phyloP scores from a whole-genome alignment of 2,113 vertebrate species.

The Lampris incognitus region DNA sequence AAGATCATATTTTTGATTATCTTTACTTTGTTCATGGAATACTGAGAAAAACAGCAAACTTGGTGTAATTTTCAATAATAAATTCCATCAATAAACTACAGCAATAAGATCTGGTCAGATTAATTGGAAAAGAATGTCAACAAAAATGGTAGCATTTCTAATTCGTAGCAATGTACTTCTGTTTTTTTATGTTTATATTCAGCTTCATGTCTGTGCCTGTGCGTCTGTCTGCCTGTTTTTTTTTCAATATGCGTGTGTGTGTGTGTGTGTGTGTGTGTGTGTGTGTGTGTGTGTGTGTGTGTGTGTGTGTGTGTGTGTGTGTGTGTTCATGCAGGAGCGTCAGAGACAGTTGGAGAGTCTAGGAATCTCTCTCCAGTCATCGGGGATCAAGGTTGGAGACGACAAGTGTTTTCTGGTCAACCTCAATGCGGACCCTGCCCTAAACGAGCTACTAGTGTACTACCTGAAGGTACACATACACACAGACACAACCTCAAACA shows the following conservation, averaged over 20 bases:
- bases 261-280: conserved; percentile 12
- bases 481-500: background rate
- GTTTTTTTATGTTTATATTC: too few species aligned
- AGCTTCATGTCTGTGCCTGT: background rate
- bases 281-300: conserved; percentile 7
- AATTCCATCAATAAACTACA: too few species aligned
- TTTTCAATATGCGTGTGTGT: background rate
- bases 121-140: too few species aligned
- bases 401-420: conserved; percentile 98
- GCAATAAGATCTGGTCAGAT: too few species aligned
- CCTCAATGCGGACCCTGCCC: conserved; percentile 96
- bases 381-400: conserved; percentile 96
- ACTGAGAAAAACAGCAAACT: too few species aligned
- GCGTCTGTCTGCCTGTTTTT: background rate
- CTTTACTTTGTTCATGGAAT: too few species aligned
- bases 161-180: too few species aligned
- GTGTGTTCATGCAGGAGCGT: conserved; percentile 67
- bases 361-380: conserved; percentile 86
- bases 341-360: conserved; percentile 94
- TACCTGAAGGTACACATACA: conserved; percentile 90
- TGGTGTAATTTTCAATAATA: too few species aligned
- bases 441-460: conserved; percentile 97
- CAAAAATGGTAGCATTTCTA: too few species aligned
- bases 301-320: background rate
- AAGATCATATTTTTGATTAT: too few species aligned